Base-by-base conservation (phyloP, 2,797 vertebrate species). In the Eidolon dupreanum region DNA sequence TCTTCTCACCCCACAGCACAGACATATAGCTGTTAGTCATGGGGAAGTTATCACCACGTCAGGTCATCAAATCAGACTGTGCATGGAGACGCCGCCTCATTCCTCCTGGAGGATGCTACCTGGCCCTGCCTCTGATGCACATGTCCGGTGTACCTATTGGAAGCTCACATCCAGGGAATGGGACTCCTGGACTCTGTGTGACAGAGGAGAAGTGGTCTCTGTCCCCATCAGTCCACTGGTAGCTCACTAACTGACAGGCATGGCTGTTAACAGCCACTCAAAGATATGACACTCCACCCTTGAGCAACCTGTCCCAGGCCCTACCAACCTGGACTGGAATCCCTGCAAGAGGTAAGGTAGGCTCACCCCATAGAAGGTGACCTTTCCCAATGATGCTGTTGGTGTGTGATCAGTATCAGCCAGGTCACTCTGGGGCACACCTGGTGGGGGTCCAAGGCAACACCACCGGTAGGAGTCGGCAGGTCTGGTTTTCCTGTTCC, bases 1-100 rank as follows among this genome's bases (percentile, higher is more conserved):
- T 81, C 59, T 28, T 26, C 9, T 11, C 28, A 36, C 55, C 28
- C 13, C 28, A 0, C 28, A 49, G 19, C 5, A 0, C 0, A 0
- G 74, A 57, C 33, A 1, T 2, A 0, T 0, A 31, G 36, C 73
- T 79, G 9, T 57, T 28, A n/a, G 57, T 59, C 36, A 0, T 3
- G 2, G 2, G 53, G 73, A 85, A 51, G 38, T 51, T 1, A 6
- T 15, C 6, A 12, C 17, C 22, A 61, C 43, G 24, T 70, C 55
- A 15, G 0, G 9, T 33, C 16, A 2, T 24, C 46, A n/a, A 9
- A 17, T 26, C 26, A 53, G 41, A 26, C 57, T 53, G 8, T 38
- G 46, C 53, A 4, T 12, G 31, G 15, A 24, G 57, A 16, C 0
- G 0, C 15, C 5, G 22, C 74, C 53, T 81, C 13, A 0, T 26